A percentile compares a stretch with the other conserved stretches of the same genome.
phyloP scores from a whole-genome alignment of 2,888 invertebrate genomes.

The Chymomyza amoena region DNA sequence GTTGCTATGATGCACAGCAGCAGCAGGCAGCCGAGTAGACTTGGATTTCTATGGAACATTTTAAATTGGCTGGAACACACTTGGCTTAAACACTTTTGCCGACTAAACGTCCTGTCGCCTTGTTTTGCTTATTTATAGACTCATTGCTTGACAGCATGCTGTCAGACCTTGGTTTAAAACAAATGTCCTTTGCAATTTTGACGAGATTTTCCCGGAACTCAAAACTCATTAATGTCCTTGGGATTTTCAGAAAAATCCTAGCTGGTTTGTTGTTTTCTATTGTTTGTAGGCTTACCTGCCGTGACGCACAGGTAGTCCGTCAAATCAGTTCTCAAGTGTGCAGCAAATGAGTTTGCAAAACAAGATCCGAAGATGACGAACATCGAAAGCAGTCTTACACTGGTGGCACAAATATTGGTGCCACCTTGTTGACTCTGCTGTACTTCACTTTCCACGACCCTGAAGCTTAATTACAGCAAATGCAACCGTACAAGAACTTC shows the following conservation, averaged over 20 bases:
- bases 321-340: not conserved
- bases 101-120: not conserved
- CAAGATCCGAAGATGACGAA: not conserved
- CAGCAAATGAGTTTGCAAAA: not conserved
- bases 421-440: not conserved
- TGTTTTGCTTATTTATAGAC: not conserved
- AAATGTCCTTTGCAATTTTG: conserved; percentile 29
- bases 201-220: conserved; percentile 48
- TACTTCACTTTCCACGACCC: not conserved
- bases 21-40: conserved; percentile 14
- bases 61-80: not conserved
- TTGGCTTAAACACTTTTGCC: not conserved
- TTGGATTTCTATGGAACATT: not conserved
- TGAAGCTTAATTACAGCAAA: not conserved
- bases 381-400: not conserved
- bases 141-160: not conserved
- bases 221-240: conserved; percentile 8
- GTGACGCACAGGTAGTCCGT: conserved; percentile 39
- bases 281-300: conserved; percentile 38
- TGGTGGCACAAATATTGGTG: not conserved
- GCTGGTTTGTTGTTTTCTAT: conserved; percentile 8
- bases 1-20: conserved; percentile 28
- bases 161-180: not conserved
- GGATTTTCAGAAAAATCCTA: conserved; percentile 28
- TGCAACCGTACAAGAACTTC: not conserved